Evolutionary conservation across 1,140 invertebrate genomes (phyloP), one percentile per base, ranked within the genome.

Genomic region (Drosophila sp.): DNA sequence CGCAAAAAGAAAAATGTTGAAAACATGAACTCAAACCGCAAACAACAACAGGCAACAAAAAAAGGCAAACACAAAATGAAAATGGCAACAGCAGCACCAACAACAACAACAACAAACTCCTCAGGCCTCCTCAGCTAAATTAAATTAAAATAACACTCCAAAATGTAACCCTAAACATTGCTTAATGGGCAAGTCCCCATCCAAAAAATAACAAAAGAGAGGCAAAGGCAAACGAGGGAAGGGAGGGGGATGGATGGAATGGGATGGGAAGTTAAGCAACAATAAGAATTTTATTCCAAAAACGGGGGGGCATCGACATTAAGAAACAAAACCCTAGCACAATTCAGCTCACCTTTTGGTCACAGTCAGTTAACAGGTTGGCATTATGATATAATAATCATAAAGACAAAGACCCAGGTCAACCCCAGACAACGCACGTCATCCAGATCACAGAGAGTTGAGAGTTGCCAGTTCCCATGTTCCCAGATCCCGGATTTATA

Each of bases 351-450:
- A 68, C 57, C 68, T 66, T 66, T 60, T 80, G 83, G 82, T 86
- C 83, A 86, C 83, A 79, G 83, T 87, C 83, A 86, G 69, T 89
- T 83, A 86, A 87, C 83, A 89, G 44, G 79, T 69, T 87, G 76
- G 65, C 79, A 86, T 83, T 79, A 87, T 79, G 72, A 87, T 87
- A 77, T 77, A 80, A 85, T 85, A 80, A 84, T 77, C 66, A 47
- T 65, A 66, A 61, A 64, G 73, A 69, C 63, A 76, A 63, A 70
- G 63, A 60, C 60, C 55, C 44, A 70, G 60, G 73, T 76, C 73
- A 76, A 70, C 66, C 62, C 55, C 40, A 29, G 33, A 30, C 41
- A 30, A 66, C 68, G 33, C 47, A 58, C 65, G 58, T 58, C 58
- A 73, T 11, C 73, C 50, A 66, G 54, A 63, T 76, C 69, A 65